Percentiles rank a stretch among this genome's conserved stretches.
phyloP scores from a whole-genome alignment of 2,888 invertebrate species.

The Tromatobia lineatoria region DNA sequence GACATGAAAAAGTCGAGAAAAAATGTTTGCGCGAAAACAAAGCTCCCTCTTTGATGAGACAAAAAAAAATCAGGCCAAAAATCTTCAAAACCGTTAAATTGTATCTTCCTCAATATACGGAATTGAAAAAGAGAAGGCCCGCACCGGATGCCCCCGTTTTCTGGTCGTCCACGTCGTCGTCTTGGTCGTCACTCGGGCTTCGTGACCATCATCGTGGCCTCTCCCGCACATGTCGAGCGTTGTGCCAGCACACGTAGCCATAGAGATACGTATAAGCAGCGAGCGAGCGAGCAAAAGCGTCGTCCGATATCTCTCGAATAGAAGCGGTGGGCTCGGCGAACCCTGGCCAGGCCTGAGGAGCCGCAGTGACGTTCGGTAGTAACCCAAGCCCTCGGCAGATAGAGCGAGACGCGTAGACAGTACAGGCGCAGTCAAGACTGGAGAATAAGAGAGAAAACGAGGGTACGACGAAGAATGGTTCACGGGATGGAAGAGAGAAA shows the following conservation, averaged over 20 bases:
- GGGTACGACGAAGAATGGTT: slow-evolving; percentile 59
- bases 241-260: slow-evolving; percentile 34
- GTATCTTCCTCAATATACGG: slow-evolving; percentile 10
- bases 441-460: slow-evolving; percentile 51
- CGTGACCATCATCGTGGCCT: slow-evolving; percentile 26
- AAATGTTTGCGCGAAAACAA: too few species aligned
- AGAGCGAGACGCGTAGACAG: slow-evolving; percentile 55
- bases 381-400: slow-evolving; percentile 66
- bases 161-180: slow-evolving; percentile 30
- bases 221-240: slow-evolving; percentile 37
- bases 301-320: slow-evolving; percentile 54
- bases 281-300: background rate
- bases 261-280: slow-evolving; percentile 18
- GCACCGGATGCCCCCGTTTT: slow-evolving; percentile 50
- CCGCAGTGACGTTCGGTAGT: slow-evolving; percentile 40
- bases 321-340: slow-evolving; percentile 44
- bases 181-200: slow-evolving; percentile 27
- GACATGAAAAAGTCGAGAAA: too few species aligned
- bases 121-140: slow-evolving; percentile 7
- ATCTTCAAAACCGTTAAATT: too few species aligned
- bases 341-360: slow-evolving; percentile 30
- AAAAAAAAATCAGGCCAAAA: too few species aligned
- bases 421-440: slow-evolving; percentile 38
- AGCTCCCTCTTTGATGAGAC: too few species aligned
- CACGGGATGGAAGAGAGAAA: background rate